Evolutionary conservation across 2,888 invertebrate species (phyloP).

Genomic region (Caenorhabditis doughertyi): DNA sequence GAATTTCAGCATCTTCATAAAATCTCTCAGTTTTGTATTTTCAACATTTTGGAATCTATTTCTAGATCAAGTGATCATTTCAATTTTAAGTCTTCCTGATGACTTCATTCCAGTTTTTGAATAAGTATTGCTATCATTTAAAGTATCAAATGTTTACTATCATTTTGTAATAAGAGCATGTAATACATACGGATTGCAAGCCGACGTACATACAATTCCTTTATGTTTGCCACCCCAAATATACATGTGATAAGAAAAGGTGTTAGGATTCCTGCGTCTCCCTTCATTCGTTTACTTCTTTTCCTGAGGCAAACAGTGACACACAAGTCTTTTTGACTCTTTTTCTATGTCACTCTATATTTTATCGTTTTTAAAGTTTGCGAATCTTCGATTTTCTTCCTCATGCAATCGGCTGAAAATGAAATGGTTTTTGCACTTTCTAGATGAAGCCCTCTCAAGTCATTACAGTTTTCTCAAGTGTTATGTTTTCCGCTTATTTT

Average conservation of each 20-base stretch:
- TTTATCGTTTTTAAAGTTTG: constrained; percentile 7
- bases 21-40: too few species aligned
- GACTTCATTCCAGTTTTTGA: neutral
- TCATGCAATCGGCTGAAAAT: neutral
- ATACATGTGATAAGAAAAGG: constrained; percentile 51
- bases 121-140: neutral
- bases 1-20: too few species aligned
- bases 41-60: too few species aligned
- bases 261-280: constrained; percentile 47
- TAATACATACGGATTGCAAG: constrained; percentile 34
- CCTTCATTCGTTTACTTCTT: neutral
- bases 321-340: constrained; percentile 36
- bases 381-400: constrained; percentile 2
- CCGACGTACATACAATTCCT: constrained; percentile 8
- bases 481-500: neutral
- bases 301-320: constrained; percentile 47
- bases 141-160: neutral
- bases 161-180: constrained; percentile 25
- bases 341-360: constrained; percentile 4
- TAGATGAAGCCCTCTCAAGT: neutral
- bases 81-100: neutral
- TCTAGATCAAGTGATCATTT: too few species aligned
- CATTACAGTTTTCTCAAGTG: neutral
- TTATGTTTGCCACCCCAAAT: constrained; percentile 31
- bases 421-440: neutral